Conservation (phyloP, 1,140 invertebrate genomes). For the Cyclargus thomasi region DNA sequence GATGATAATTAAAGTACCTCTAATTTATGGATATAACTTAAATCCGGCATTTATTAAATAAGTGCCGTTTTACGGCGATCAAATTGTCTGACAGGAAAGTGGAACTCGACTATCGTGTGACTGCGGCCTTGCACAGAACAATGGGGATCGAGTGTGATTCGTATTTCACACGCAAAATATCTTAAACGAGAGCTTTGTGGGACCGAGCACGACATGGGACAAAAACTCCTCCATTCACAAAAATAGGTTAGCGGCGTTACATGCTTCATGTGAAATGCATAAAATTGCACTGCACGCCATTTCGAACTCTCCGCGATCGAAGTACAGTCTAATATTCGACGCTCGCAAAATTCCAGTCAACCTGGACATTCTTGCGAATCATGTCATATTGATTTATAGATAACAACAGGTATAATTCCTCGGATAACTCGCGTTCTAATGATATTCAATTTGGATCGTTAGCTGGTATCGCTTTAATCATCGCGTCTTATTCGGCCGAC, state of each 20-base stretch:
- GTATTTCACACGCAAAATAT: conserved; percentile 70
- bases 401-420: conserved; percentile 4
- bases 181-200: conserved; percentile 61
- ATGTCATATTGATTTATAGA: conserved; percentile 15
- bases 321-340: not conserved
- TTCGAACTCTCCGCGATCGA: not conserved
- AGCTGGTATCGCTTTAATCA: conserved; percentile 21
- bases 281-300: not conserved
- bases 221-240: conserved; percentile 70
- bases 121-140: conserved; percentile 38
- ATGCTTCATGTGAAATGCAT: conserved; percentile 24
- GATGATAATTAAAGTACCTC: not conserved
- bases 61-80: not conserved
- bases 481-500: conserved; percentile 31
- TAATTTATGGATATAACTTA: too few species aligned
- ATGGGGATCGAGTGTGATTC: conserved; percentile 53
- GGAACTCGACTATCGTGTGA: not conserved
- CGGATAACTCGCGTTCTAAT: not conserved
- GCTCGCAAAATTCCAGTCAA: not conserved
- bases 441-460: conserved; percentile 5
- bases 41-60: not conserved
- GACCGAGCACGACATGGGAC: conserved; percentile 41
- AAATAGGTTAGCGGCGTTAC: conserved; percentile 68
- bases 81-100: not conserved
- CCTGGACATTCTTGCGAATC: conserved; percentile 14